These are phyloP conservation scores for Drosophila gaucha DNA, from an alignment of 2,888 invertebrate species.

Conservation along the genomic window DNA sequence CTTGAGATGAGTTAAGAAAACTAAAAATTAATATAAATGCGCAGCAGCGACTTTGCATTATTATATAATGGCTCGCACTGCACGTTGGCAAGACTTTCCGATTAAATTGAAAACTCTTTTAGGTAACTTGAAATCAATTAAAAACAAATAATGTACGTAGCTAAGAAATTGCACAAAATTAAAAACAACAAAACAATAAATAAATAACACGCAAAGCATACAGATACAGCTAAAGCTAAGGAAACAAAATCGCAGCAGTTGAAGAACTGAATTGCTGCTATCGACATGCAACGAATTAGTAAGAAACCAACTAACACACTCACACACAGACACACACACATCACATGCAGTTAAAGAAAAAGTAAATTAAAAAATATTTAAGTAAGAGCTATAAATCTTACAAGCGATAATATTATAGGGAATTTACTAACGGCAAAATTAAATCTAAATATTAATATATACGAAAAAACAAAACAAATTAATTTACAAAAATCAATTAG, in stretches of 20 bases:
- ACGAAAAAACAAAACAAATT: slow-evolving; percentile 22
- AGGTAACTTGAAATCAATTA: slow-evolving; percentile 72
- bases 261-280: slow-evolving; percentile 38
- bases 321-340: slow-evolving; percentile 42
- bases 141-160: slow-evolving; percentile 48
- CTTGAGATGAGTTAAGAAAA: slow-evolving; percentile 42
- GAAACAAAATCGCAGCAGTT: slow-evolving; percentile 19
- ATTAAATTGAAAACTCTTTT: slow-evolving; percentile 65
- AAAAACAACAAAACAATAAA: slow-evolving; percentile 11
- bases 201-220: slow-evolving; percentile 18
- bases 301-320: slow-evolving; percentile 46
- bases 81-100: slow-evolving; percentile 67
- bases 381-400: slow-evolving; percentile 32
- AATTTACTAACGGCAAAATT: slow-evolving; percentile 48
- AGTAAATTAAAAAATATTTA: slow-evolving; percentile 12
- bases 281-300: slow-evolving; percentile 73
- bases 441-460: slow-evolving; percentile 24
- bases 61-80: slow-evolving; percentile 65
- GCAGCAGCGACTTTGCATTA: slow-evolving; percentile 45
- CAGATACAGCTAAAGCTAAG: slow-evolving; percentile 21
- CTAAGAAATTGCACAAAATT: slow-evolving; percentile 69
- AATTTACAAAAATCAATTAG: slow-evolving; percentile 57
- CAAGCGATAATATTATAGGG: slow-evolving; percentile 51
- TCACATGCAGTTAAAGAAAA: slow-evolving; percentile 55
- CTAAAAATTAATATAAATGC: slow-evolving; percentile 38